Base-by-base conservation (phyloP, 2,113 vertebrate genomes). In the Zeus faber region DNA sequence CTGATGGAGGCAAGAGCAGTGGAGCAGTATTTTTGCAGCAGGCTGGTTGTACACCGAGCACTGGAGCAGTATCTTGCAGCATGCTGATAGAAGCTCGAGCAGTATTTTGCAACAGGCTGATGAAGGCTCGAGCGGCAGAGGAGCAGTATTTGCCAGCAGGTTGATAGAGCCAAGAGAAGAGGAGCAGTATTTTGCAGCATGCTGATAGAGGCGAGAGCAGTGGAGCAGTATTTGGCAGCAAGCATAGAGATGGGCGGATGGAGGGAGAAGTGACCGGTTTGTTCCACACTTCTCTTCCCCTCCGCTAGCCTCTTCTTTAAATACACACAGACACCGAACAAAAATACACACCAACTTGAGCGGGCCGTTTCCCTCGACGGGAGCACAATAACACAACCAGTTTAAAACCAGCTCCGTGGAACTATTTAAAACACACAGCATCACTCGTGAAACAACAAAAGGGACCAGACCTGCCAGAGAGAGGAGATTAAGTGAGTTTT, bases 271-370 rank as follows among this genome's bases (percentile, higher is more conserved):
- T 82, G 83, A 87, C 71, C 17, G 37, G 47, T 79, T 85, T 85
- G 74, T 87, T 89, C 81, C 84, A 82, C 74, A 58, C 68, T 20
- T 66, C 46, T 50, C 41, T 56, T 45, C 60, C 61, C 8, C 72
- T 41, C 33, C 20, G 8, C 57, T 22, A 41, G 51, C 57, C 61
- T 54, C 14, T 64, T 76, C 74, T 67, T 79, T 37, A 70, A 79
- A 81, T 60, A 77, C 65, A 70, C 69, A 58, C n/a, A 68, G 61
- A 29, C 61, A 55, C 22, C 5, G 37, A 48, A 68, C 66, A 59
- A 67, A 83, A 80, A 83, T 74, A 79, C 72, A 80, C 76, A 69
- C n/a, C n/a, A n/a, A n/a, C n/a, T n/a, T n/a, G n/a, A n/a, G n/a
- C n/a, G n/a, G n/a, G n/a, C n/a, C n/a, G n/a, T 67, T 76, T 54